phyloP scores from a whole-genome alignment of 2,113 vertebrate genomes.

The Microcebus tavaratra region DNA sequence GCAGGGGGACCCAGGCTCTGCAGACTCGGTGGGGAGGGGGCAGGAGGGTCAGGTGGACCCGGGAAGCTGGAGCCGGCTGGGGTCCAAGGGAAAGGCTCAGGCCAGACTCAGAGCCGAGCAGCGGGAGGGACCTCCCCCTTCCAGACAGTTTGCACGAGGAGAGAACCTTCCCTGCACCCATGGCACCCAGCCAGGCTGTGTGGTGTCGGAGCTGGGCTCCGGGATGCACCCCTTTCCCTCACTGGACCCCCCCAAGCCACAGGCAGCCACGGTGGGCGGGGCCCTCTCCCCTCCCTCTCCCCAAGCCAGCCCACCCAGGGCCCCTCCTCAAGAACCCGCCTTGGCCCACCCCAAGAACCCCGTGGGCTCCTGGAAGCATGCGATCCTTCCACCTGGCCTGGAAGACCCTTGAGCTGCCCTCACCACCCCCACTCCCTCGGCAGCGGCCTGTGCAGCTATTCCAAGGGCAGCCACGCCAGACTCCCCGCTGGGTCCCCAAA shows the following conservation, averaged over 20 bases:
- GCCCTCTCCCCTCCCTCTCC: background rate
- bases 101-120: background rate
- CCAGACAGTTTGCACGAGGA: background rate
- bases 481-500: background rate
- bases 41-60: background rate
- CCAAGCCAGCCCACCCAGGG: background rate
- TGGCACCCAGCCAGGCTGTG: fast-evolving
- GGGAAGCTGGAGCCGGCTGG: background rate
- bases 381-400: fast-evolving
- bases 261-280: too few relatives aligned
- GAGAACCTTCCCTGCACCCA: too few relatives aligned
- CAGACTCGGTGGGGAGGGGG: background rate
- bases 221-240: too few relatives aligned
- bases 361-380: fast-evolving
- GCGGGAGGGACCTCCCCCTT: background rate
- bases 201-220: background rate
- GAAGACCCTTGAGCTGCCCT: background rate
- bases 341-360: too few relatives aligned
- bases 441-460: background rate
- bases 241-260: background rate
- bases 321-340: background rate
- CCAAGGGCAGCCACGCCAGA: fast-evolving
- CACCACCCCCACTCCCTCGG: background rate
- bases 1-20: background rate
- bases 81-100: background rate